phyloP scores from a whole-genome alignment of 1,140 invertebrate species.

The Achatina immaculata region DNA sequence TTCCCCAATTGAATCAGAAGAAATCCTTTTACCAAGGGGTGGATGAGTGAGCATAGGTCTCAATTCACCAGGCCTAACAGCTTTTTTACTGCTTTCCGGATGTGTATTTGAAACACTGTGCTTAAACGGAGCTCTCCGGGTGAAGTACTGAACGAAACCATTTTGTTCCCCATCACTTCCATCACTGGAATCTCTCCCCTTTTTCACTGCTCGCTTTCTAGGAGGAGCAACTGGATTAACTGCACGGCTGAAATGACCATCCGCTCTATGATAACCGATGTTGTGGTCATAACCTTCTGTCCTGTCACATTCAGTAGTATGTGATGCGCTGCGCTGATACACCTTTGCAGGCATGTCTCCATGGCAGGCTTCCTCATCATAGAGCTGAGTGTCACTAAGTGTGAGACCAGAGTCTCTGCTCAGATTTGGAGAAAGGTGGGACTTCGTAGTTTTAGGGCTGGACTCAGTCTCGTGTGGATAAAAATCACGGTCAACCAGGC shows the following conservation, averaged over 20 bases:
- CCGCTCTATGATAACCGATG: too few relatives aligned
- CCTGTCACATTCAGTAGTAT: background rate
- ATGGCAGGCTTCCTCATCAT: constrained; percentile 78
- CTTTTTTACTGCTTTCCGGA: background rate
- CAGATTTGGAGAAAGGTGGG: constrained; percentile 83
- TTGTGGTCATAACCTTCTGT: background rate
- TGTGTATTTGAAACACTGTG: background rate
- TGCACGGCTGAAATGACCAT: background rate
- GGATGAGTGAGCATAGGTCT: background rate
- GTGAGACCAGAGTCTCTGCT: constrained; percentile 89
- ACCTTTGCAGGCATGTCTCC: background rate
- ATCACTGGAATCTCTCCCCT: constrained; percentile 30
- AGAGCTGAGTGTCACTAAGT: constrained; percentile 83
- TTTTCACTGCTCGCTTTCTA: constrained; percentile 40
- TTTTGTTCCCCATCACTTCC: background rate
- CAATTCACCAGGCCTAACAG: background rate
- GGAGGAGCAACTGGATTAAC: constrained; percentile 58
- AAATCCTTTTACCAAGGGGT: background rate
- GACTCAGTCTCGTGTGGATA: constrained; percentile 64
- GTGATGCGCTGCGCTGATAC: constrained; percentile 15
- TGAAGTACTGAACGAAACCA: background rate
- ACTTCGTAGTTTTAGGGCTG: constrained; percentile 79
- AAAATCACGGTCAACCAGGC: constrained; percentile 80
- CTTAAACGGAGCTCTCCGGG: background rate
- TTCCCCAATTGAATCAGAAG: constrained; percentile 5